Base-by-base conservation (phyloP, 2,888 invertebrate genomes). In the Torymus auratus region DNA sequence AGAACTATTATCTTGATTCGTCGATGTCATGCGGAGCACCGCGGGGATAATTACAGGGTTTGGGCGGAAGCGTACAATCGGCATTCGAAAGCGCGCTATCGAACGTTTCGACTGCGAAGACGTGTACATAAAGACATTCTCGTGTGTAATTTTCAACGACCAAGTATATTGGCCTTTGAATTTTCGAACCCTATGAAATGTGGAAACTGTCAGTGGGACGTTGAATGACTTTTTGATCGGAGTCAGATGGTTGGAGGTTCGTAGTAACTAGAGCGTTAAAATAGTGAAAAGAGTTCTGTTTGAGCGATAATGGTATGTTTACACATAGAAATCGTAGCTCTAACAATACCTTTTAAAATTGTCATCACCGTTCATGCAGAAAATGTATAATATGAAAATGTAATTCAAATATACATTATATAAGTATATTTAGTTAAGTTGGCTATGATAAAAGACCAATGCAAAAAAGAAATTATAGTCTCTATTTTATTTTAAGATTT, bases 11-110 rank as follows among this genome's bases (percentile, higher is more conserved):
- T 80, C 77, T 69, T 17, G 76, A 65, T 65, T 74, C 61, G 64
- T 55, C 65, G 72, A 77, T 69, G 70, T 61, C 75, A 58, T 67
- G 72, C 50, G 60, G 82, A 74, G 77, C 81, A 75, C 85, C 61
- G 80, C 85, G 83, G 86, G 68, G 86, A 87, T 87, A 87, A 88
- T 88, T 86, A 84, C 72, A 7, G 82, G 77, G 84, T 81, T 84
- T 83, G 72, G 65, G n/a, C 74, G 76, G 68, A 72, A 82, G 61
- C 53, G 72, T 50, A 62, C 41, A 28, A 60, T 77, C 69, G 64
- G 14, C 20, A 61, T 56, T 23, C 71, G 61, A 52, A 15, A 13
- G 50, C 55, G n/a, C 13, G n/a, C 13, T 20, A 20, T n/a, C 15
- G 13, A 28, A 55, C 41, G 28, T 58, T 64, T 10, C 14, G 28